Evolutionary conservation across 2,797 vertebrate genomes (phyloP), one percentile per base, ranked within the genome.

Genomic region (Emys orbicularis): DNA sequence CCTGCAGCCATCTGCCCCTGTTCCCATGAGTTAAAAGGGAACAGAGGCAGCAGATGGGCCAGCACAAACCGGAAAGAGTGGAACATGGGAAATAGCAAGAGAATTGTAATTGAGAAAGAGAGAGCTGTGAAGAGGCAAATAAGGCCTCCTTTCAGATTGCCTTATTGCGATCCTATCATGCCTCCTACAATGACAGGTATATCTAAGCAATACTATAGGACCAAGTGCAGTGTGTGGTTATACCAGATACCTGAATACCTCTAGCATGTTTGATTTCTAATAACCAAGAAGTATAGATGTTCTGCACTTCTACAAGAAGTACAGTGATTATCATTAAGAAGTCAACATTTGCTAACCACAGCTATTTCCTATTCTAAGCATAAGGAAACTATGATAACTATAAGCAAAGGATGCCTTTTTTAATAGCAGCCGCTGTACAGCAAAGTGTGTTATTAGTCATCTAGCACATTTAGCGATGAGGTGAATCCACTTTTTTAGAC

Each of bases 371-470:
- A 93, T 97, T 97, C 92, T 95, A 95, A 25, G 10, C 21, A 74
- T 74, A 74, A 74, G 95, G 34, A 65, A 12, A 65, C 3, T 61
- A 96, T 65, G 86, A 77, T 93, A 92, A 83, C 90, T 96, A 93
- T 95, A 97, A 96, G 86, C 77, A 95, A 97, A 96, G 52, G 88
- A 86, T 94, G 89, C 84, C 94, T 59, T 85, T 90, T 96, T 97
- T 50, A 52, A 6, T 31, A 61, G 21, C 93, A 94, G 95, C 81
- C 92, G 94, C 89, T 88, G 0, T 72, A 27, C 81, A 92, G 84
- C 53, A 65, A 96, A 91, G 91, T 92, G 82, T 92, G 81, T 91
- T 97, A 89, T 97, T 95, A 95, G 88, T 93, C 83, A 96, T 72
- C 82, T 79, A 94, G 89, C 83, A 92, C 77, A 31, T 94, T 74